Conservation (phyloP, 2,888 invertebrate species). For the Strigamia maritima region DNA sequence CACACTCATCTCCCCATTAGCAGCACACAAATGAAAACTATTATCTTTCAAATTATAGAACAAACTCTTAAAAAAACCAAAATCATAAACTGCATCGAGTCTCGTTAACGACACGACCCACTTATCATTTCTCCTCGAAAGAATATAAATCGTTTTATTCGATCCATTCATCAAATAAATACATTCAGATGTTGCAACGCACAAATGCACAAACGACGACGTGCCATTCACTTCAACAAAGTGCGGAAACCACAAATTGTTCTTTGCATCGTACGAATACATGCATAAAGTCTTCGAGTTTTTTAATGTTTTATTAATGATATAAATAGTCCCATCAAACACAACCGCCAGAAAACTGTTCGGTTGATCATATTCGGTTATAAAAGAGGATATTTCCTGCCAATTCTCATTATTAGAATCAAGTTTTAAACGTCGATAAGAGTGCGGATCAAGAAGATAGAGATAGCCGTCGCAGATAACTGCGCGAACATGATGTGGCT, state of each 20-base stretch:
- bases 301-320: not conserved
- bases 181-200: not conserved
- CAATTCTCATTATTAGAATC: not conserved
- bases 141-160: not conserved
- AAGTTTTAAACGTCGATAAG: not conserved
- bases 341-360: not conserved
- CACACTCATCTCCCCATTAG: not conserved
- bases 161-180: not conserved
- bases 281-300: not conserved
- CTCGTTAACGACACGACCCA: not conserved
- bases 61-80: not conserved
- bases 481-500: not conserved
- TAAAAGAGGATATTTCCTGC: not conserved
- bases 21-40: not conserved
- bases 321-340: not conserved
- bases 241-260: not conserved
- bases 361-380: not conserved
- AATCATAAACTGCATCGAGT: not conserved
- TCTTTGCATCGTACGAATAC: not conserved
- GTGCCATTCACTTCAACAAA: not conserved
- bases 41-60: not conserved
- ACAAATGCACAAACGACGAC: not conserved
- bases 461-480: not conserved
- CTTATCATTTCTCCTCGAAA: not conserved
- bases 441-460: not conserved